A percentile compares a stretch with the other conserved stretches of the same genome.
Evolutionary conservation across 2,797 vertebrate species (phyloP).

Genomic region (Lophotriccus pileatus): DNA sequence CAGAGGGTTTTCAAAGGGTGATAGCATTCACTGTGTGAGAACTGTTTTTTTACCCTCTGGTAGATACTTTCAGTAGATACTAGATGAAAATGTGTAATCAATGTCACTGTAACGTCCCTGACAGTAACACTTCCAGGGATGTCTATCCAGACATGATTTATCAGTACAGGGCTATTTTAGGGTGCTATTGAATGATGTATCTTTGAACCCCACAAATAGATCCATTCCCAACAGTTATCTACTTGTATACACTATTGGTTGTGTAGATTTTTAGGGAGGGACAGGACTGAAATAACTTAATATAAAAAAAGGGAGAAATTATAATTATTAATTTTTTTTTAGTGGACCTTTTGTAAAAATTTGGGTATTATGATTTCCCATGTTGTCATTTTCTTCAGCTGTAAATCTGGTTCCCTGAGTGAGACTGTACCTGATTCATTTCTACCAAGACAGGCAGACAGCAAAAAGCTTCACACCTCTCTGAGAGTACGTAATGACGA

Average conservation of each 20-base stretch:
- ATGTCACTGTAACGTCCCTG: background rate
- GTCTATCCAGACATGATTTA: background rate
- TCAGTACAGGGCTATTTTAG: background rate
- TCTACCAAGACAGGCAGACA: background rate
- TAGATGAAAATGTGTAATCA: slow-evolving; percentile 3
- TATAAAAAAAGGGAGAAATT: background rate
- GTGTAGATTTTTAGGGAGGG: background rate
- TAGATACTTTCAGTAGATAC: background rate
- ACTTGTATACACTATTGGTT: background rate
- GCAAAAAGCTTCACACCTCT: background rate
- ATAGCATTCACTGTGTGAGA: background rate
- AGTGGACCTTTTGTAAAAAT: background rate
- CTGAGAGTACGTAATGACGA: background rate
- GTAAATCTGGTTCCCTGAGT: background rate
- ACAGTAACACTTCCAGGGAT: background rate
- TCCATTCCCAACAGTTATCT: background rate
- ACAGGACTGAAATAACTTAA: background rate
- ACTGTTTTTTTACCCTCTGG: background rate
- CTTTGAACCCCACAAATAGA: background rate
- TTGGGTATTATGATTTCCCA: background rate
- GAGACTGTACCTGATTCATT: background rate
- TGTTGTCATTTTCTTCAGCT: background rate
- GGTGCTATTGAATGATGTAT: background rate
- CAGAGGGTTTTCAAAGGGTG: background rate
- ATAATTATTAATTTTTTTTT: background rate